Evolutionary conservation across 1,140 invertebrate species (phyloP).

Genomic region (Chionoecetes opilio): DNA sequence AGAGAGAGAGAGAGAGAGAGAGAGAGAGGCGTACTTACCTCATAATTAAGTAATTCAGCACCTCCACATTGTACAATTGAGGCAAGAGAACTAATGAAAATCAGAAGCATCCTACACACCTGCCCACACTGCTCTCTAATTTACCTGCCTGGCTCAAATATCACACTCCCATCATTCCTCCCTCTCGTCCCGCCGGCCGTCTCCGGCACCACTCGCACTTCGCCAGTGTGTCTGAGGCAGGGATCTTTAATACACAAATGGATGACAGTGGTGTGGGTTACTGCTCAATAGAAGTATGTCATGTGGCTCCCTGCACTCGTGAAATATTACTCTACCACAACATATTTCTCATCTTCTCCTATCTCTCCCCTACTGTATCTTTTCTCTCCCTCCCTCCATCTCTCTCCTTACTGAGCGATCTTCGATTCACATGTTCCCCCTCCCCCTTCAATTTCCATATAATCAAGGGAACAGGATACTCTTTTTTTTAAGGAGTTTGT

Average conservation of each 20-base stretch:
- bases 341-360: not conserved
- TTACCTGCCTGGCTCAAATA: not conserved
- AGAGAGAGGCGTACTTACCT: too few species aligned
- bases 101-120: not conserved
- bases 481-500: too few species aligned
- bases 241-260: constrained; percentile 30
- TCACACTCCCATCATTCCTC: too few species aligned
- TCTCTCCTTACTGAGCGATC: not conserved
- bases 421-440: not conserved
- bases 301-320: not conserved
- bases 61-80: not conserved
- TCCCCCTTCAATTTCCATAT: not conserved
- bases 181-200: too few species aligned
- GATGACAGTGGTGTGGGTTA: not conserved
- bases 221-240: not conserved
- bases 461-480: not conserved
- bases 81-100: not conserved
- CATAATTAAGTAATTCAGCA: too few species aligned
- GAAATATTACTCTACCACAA: not conserved
- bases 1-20: too few species aligned
- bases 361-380: not conserved
- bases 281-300: not conserved
- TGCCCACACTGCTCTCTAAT: not conserved
- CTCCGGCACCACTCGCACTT: too few species aligned
- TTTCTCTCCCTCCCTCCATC: not conserved